Percentiles rank a stretch among this genome's conserved stretches.
Conservation (phyloP, 2,888 invertebrate genomes). For the Metallyticus violacea region DNA sequence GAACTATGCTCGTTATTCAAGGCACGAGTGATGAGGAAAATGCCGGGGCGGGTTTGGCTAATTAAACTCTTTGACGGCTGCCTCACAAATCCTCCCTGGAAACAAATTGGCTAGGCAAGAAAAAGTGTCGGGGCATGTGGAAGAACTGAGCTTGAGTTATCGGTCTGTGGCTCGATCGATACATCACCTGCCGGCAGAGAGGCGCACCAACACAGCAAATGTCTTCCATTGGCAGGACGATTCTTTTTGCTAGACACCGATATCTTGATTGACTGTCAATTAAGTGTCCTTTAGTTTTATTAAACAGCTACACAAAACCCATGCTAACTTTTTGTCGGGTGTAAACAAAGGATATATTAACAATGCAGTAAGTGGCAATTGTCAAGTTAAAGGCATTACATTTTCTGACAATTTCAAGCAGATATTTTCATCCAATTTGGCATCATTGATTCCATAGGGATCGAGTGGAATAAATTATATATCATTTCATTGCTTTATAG, state of each 20-base stretch:
- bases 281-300: neutral
- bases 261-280: neutral
- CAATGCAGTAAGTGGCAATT: too few relatives aligned
- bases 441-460: too few relatives aligned
- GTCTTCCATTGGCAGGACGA: neutral
- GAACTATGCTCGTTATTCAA: neutral
- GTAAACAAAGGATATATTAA: too few relatives aligned
- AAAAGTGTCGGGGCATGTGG: neutral
- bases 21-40: neutral
- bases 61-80: conserved; percentile 9
- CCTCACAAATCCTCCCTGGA: neutral
- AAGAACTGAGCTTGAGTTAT: neutral
- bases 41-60: neutral
- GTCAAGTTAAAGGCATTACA: too few relatives aligned
- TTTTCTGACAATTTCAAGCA: too few relatives aligned
- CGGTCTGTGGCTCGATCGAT: neutral
- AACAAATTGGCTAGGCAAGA: neutral
- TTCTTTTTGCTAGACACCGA: neutral
- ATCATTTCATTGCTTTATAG: too few relatives aligned
- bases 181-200: neutral
- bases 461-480: too few relatives aligned
- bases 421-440: too few relatives aligned
- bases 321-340: too few relatives aligned
- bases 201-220: neutral
- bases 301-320: neutral